Conservation (phyloP, 1,140 invertebrate species). For the Brachionus manjavacas region DNA sequence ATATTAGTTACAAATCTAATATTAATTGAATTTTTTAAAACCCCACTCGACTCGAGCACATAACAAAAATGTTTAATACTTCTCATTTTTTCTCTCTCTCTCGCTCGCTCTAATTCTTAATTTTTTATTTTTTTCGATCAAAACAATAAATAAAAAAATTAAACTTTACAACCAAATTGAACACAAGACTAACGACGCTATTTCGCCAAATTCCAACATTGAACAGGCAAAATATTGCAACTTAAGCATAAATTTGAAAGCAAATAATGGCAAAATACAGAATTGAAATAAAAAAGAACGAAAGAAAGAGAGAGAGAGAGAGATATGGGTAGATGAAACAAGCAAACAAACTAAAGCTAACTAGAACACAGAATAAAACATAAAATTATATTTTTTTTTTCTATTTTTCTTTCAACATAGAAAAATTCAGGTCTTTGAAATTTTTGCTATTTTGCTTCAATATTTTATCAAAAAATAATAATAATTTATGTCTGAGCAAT, state of each 20-base stretch:
- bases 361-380: conserved; percentile 25
- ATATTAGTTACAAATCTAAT: not conserved
- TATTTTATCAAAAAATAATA: conserved; percentile 33
- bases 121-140: not conserved
- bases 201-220: not conserved
- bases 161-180: conserved; percentile 1
- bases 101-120: not conserved
- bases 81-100: not conserved
- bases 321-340: not conserved
- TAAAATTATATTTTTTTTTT: not conserved
- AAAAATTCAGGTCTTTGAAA: conserved; percentile 21
- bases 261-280: not conserved
- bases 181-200: conserved; percentile 30
- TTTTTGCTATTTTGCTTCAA: not conserved
- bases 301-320: not conserved
- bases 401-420: not conserved
- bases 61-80: not conserved
- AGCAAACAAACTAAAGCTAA: conserved; percentile 27
- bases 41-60: conserved; percentile 10
- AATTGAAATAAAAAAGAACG: not conserved
- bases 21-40: conserved; percentile 34
- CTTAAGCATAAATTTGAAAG: not conserved
- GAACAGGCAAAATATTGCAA: conserved; percentile 30
- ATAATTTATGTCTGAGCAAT: not conserved
- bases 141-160: conserved; percentile 12